Conservation (phyloP, 2,113 vertebrate genomes). For the Desmodus rotundus region DNA sequence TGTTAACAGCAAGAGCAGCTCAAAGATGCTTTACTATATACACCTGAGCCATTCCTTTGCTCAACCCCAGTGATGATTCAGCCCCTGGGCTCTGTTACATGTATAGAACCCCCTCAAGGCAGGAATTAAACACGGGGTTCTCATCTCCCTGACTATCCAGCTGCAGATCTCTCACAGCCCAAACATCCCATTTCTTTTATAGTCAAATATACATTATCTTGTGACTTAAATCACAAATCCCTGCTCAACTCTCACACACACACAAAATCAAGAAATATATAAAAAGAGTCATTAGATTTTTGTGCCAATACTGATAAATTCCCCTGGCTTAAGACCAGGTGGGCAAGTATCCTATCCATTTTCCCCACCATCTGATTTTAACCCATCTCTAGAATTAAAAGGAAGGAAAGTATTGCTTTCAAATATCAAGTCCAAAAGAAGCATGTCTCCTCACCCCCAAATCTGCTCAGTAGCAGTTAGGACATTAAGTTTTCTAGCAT, state of each 20-base stretch:
- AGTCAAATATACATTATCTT: neutral
- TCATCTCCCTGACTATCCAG: neutral
- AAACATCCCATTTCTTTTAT: constrained; percentile 11
- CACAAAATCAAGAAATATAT: neutral
- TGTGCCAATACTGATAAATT: neutral
- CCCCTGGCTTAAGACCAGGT: neutral
- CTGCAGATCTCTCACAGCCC: neutral
- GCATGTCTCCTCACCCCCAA: neutral
- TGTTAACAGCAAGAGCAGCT: constrained; percentile 64
- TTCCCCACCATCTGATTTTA: neutral
- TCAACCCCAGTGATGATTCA: neutral
- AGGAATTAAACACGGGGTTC: constrained; percentile 22
- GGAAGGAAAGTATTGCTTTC: neutral
- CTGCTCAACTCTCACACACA: neutral
- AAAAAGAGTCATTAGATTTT: neutral
- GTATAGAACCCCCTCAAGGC: neutral
- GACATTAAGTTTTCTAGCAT: neutral
- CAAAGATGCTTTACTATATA: constrained; percentile 12
- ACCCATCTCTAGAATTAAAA: neutral
- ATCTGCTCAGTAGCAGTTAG: neutral
- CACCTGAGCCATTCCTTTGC: constrained; percentile 51
- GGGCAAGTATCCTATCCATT: neutral
- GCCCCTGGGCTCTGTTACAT: neutral
- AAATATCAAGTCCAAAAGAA: neutral
- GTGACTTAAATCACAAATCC: neutral